Percentiles rank a stretch among this genome's conserved stretches.
These are phyloP conservation scores for Nesogale talazaci DNA, from an alignment of 2,113 vertebrate genomes.

Conservation along the genomic window DNA sequence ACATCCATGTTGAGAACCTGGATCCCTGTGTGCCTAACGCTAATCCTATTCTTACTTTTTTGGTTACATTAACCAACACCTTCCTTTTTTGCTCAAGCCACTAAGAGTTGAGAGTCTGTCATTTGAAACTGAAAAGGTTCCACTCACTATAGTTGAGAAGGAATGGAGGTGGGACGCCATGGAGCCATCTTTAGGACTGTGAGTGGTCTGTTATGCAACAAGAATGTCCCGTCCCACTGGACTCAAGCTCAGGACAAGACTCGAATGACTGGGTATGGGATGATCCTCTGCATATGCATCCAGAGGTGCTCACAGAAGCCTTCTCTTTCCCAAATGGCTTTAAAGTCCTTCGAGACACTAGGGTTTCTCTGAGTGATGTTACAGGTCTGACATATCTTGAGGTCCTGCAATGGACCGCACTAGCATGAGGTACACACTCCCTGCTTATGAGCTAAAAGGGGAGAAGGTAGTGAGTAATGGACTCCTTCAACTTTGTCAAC, in stretches of 20 bases:
- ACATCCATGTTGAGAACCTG: neutral
- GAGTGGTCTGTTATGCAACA: neutral
- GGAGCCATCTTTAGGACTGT: neutral
- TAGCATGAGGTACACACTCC: neutral
- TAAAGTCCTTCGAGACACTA: neutral
- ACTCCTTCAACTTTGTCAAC: too few relatives aligned
- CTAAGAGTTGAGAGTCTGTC: neutral
- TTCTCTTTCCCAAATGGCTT: neutral
- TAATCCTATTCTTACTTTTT: neutral
- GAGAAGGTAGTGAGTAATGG: too few relatives aligned
- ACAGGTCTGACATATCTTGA: neutral
- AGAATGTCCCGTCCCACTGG: neutral
- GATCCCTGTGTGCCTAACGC: neutral
- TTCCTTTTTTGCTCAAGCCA: neutral
- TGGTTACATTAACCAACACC: neutral
- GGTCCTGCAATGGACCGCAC: neutral
- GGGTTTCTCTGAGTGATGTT: neutral
- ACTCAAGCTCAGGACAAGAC: neutral
- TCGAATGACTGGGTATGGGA: neutral
- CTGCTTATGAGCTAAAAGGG: too few relatives aligned
- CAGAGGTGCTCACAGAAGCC: neutral
- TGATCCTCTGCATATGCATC: neutral
- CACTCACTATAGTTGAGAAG: neutral
- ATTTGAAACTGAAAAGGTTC: neutral
- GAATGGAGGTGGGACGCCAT: too few relatives aligned